A percentile compares a stretch with the other conserved stretches of the same genome.
These are phyloP conservation scores for Todiramphus saurophagus DNA, from an alignment of 2,113 vertebrate genomes.

Conservation along the genomic window DNA sequence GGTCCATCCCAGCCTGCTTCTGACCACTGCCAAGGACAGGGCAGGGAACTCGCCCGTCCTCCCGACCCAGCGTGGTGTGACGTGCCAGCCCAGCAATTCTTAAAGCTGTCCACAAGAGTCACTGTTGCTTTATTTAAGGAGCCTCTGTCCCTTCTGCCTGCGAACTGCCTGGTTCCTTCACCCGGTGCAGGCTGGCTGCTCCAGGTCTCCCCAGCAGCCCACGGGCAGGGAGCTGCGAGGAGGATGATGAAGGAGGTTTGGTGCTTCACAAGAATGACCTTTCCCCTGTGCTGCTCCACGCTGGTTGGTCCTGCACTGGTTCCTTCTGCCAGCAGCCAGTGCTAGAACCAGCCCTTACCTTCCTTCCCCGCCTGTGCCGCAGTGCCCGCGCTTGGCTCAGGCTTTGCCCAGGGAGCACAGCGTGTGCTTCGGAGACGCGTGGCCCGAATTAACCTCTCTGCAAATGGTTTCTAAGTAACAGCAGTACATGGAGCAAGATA, in stretches of 20 bases:
- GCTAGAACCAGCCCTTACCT: neutral
- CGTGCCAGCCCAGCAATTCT: conserved; percentile 29
- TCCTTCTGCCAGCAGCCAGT: neutral
- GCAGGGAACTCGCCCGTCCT: fast-evolving
- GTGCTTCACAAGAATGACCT: neutral
- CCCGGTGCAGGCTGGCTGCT: fast-evolving
- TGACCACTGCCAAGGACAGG: fast-evolving
- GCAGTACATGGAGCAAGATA: neutral
- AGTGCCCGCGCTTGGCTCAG: neutral
- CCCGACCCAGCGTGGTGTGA: fast-evolving
- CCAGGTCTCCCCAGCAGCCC: neutral
- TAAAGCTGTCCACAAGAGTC: conserved; percentile 47
- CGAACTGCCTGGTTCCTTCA: neutral
- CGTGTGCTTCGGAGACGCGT: neutral
- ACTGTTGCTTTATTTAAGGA: conserved; percentile 56
- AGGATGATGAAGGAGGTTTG: neutral
- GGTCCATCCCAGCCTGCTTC: neutral
- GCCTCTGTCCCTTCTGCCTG: neutral
- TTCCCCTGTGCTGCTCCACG: neutral
- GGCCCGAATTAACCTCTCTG: conserved; percentile 61
- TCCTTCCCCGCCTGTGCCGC: neutral
- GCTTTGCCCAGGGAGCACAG: conserved; percentile 28
- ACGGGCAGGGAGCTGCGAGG: neutral
- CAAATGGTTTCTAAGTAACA: conserved; percentile 62
- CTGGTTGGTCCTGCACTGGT: neutral